phyloP scores from a whole-genome alignment of 2,888 invertebrate species.

The Podabrus alpinus region DNA sequence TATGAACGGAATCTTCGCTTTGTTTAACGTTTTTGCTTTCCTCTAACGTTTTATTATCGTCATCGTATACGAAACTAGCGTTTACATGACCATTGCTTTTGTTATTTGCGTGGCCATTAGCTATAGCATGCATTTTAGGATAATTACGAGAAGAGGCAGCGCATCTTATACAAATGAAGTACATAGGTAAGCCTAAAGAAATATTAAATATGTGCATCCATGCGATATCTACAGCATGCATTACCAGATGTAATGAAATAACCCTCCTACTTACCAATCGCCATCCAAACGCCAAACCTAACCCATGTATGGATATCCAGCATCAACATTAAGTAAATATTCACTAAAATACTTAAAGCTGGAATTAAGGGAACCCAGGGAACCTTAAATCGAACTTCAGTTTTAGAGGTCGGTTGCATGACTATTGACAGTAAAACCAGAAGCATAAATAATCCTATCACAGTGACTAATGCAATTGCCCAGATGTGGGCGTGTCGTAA shows the following conservation, averaged over 20 bases:
- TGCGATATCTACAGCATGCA: constrained; percentile 45
- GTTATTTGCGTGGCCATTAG: constrained; percentile 12
- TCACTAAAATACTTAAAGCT: constrained; percentile 78
- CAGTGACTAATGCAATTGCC: constrained; percentile 47
- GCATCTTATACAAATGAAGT: constrained; percentile 35
- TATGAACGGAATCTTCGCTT: constrained; percentile 59
- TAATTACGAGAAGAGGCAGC: constrained; percentile 4
- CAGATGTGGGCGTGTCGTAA: constrained; percentile 51
- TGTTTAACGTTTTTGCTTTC: constrained; percentile 56
- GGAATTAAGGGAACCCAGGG: constrained; percentile 84
- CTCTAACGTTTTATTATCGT: constrained; percentile 35
- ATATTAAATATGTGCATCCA: constrained; percentile 38
- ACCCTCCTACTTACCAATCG: constrained; percentile 65
- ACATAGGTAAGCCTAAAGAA: constrained; percentile 51
- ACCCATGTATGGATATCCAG: constrained; percentile 81
- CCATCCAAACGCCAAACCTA: constrained; percentile 80
- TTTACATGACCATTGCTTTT: constrained; percentile 20
- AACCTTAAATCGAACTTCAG: constrained; percentile 70
- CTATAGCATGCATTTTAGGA: constrained; percentile 16
- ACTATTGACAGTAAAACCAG: constrained; percentile 60
- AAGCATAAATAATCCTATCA: constrained; percentile 43
- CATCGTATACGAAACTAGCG: constrained; percentile 2
- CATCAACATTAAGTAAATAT: constrained; percentile 84
- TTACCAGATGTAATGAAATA: constrained; percentile 3
- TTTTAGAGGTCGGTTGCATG: constrained; percentile 66